These are phyloP conservation scores for Pristionchus maxplancki DNA, from an alignment of 2,888 invertebrate genomes.

Conservation along the genomic window DNA sequence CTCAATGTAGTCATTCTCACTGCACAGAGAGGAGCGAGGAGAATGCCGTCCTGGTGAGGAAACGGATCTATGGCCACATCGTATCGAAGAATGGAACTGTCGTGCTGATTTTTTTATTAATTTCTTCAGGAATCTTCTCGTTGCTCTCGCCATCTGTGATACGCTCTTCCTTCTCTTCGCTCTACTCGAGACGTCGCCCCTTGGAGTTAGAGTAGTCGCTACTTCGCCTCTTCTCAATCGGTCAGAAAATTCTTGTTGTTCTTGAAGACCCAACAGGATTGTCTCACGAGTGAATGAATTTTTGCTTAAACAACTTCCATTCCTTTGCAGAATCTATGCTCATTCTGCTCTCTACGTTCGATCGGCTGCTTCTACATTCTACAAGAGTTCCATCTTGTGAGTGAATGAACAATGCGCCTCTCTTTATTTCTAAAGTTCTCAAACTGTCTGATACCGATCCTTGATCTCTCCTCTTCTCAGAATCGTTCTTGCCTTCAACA, in stretches of 20 bases:
- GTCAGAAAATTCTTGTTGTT: neutral
- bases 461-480: constrained; percentile 59
- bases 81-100: too few relatives aligned
- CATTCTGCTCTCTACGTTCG: constrained; percentile 73
- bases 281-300: too few relatives aligned
- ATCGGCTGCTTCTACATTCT: constrained; percentile 76
- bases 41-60: constrained; percentile 75
- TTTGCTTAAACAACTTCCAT: too few relatives aligned
- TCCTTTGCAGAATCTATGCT: constrained; percentile 65
- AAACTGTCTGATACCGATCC: too few relatives aligned
- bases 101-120: neutral
- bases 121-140: constrained; percentile 70
- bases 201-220: constrained; percentile 66
- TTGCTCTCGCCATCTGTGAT: constrained; percentile 76
- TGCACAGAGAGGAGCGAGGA: constrained; percentile 69
- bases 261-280: too few relatives aligned
- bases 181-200: constrained; percentile 65
- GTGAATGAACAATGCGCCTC: constrained; percentile 52
- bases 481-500: constrained; percentile 77
- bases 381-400: constrained; percentile 77
- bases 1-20: constrained; percentile 75
- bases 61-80: neutral
- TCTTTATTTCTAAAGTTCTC: too few relatives aligned
- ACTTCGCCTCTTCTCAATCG: constrained; percentile 64
- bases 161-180: constrained; percentile 76